A percentile compares a stretch with the other conserved stretches of the same genome.
phyloP scores from a whole-genome alignment of 2,888 invertebrate species.

The Cephus runcator region DNA sequence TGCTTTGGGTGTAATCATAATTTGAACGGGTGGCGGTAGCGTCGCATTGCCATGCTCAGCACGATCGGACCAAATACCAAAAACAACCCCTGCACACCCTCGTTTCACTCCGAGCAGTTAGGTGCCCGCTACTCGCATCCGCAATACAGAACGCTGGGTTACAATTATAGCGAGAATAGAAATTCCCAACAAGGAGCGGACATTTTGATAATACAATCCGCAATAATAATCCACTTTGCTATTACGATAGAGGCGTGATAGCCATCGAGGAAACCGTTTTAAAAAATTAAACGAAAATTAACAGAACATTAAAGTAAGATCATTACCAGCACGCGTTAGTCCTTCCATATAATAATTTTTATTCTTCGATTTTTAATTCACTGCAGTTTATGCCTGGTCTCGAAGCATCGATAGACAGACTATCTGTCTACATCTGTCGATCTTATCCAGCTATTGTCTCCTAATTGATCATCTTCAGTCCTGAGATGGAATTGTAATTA shows the following conservation, averaged over 20 bases:
- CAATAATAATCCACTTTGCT: not conserved
- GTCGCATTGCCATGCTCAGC: conserved; percentile 48
- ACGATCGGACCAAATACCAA: conserved; percentile 53
- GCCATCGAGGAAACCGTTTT: not conserved
- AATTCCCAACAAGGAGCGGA: conserved; percentile 33
- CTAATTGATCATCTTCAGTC: conserved; percentile 17
- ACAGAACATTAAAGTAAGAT: not conserved
- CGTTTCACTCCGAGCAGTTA: conserved; percentile 14
- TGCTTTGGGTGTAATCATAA: conserved; percentile 45
- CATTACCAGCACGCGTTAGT: not conserved
- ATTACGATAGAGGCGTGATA: conserved; percentile 21
- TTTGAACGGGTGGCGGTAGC: conserved; percentile 43
- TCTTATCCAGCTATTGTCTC: conserved; percentile 18
- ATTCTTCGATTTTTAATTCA: not conserved
- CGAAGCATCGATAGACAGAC: not conserved
- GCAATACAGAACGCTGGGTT: conserved; percentile 30
- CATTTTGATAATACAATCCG: conserved; percentile 37
- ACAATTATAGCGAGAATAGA: conserved; percentile 40
- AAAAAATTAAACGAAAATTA: not conserved
- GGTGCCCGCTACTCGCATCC: conserved; percentile 25
- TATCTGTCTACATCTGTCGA: conserved; percentile 3
- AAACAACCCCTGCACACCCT: conserved; percentile 41
- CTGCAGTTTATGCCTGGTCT: not conserved
- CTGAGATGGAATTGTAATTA: conserved; percentile 16
- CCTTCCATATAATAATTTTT: not conserved